Evolutionary conservation across 2,113 vertebrate genomes (phyloP).

Genomic region (Corythornis cristatus): DNA sequence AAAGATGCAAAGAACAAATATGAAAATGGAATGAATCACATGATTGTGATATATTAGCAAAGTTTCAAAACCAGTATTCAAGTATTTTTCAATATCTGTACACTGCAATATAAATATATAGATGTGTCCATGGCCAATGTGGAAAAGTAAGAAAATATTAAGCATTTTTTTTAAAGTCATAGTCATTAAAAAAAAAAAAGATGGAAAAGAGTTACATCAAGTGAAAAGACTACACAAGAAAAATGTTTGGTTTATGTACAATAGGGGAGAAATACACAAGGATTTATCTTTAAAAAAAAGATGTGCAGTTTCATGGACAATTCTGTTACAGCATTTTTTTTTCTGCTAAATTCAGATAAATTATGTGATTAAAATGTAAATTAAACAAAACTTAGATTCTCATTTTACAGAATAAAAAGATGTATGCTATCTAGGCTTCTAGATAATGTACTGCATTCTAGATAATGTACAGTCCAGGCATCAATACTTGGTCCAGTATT

Average conservation of each 20-base stretch:
- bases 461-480: too few relatives aligned
- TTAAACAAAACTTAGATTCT: not conserved
- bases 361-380: not conserved
- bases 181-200: too few relatives aligned
- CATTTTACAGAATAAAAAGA: not conserved
- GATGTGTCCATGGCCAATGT: not conserved
- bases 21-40: not conserved
- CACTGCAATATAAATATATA: not conserved
- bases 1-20: not conserved
- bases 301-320: not conserved
- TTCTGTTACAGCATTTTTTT: not conserved
- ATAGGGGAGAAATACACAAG: not conserved
- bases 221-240: not conserved
- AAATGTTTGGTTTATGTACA: not conserved
- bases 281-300: not conserved
- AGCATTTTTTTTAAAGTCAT: too few relatives aligned
- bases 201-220: not conserved
- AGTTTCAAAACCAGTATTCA: not conserved
- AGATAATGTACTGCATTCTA: too few relatives aligned
- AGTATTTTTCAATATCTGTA: not conserved
- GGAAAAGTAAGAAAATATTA: not conserved
- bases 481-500: too few relatives aligned
- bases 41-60: not conserved
- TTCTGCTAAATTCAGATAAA: not conserved
- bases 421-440: not conserved